Evolutionary conservation across 2,797 vertebrate species (phyloP).

Genomic region (Hydrophis major): DNA sequence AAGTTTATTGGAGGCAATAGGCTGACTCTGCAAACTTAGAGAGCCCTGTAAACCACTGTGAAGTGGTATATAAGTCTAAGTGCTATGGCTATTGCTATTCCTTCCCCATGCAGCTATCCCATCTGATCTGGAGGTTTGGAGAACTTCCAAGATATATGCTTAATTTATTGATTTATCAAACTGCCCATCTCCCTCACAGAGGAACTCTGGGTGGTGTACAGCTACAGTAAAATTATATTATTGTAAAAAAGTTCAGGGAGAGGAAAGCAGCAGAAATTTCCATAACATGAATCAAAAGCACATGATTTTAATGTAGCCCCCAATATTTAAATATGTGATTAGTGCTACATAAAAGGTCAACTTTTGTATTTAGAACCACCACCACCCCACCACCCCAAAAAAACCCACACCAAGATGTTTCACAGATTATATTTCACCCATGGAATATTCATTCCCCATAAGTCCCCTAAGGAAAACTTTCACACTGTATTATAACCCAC

Average conservation of each 20-base stretch:
- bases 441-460: background rate
- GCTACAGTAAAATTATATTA: background rate
- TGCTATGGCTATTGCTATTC: background rate
- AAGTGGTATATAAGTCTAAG: background rate
- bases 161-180: background rate
- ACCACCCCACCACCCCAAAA: background rate
- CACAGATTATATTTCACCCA: background rate
- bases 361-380: background rate
- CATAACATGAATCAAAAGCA: background rate
- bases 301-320: background rate
- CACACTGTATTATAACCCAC: background rate
- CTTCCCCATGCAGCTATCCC: background rate
- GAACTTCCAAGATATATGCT: background rate
- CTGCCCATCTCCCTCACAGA: background rate
- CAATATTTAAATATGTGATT: background rate
- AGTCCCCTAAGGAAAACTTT: background rate
- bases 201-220: background rate
- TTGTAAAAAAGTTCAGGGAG: background rate
- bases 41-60: background rate
- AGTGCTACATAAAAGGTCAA: background rate
- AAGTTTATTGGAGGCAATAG: background rate
- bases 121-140: background rate
- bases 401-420: background rate
- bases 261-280: background rate
- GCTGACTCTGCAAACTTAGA: background rate